Percentiles rank a stretch among this genome's conserved stretches.
phyloP scores from a whole-genome alignment of 2,888 invertebrate genomes.

The Phyllotreta striolata region DNA sequence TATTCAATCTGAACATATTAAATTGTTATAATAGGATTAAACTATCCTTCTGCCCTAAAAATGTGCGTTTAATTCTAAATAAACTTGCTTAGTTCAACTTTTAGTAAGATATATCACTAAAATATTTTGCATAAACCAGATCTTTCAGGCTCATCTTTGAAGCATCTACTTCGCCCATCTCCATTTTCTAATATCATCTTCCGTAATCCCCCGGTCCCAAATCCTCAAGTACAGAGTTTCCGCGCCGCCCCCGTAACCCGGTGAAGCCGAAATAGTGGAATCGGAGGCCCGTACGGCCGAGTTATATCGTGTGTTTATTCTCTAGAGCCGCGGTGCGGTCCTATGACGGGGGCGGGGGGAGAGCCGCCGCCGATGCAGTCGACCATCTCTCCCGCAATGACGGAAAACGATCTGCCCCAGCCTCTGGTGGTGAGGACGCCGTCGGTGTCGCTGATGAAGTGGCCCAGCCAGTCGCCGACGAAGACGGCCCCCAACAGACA shows the following conservation, averaged over 20 bases:
- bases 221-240: too few species aligned
- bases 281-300: neutral
- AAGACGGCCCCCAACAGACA: constrained; percentile 60
- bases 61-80: too few species aligned
- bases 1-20: neutral
- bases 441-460: constrained; percentile 68
- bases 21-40: neutral
- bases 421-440: constrained; percentile 75
- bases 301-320: constrained; percentile 14
- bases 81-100: too few species aligned
- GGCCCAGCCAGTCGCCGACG: constrained; percentile 59
- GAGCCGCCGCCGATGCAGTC: constrained; percentile 61
- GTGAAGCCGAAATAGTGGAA: neutral
- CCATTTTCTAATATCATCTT: too few species aligned
- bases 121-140: too few species aligned
- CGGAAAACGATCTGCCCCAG: constrained; percentile 74
- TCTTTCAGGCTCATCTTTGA: too few species aligned
- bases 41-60: too few species aligned
- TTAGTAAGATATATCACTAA: too few species aligned
- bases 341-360: constrained; percentile 66
- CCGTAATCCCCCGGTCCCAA: too few species aligned
- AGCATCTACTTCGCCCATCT: too few species aligned
- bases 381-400: constrained; percentile 65
- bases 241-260: too few species aligned
- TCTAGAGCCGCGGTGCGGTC: constrained; percentile 76